Evolutionary conservation across 1,140 invertebrate species (phyloP).

Genomic region (Sycobia sp.): DNA sequence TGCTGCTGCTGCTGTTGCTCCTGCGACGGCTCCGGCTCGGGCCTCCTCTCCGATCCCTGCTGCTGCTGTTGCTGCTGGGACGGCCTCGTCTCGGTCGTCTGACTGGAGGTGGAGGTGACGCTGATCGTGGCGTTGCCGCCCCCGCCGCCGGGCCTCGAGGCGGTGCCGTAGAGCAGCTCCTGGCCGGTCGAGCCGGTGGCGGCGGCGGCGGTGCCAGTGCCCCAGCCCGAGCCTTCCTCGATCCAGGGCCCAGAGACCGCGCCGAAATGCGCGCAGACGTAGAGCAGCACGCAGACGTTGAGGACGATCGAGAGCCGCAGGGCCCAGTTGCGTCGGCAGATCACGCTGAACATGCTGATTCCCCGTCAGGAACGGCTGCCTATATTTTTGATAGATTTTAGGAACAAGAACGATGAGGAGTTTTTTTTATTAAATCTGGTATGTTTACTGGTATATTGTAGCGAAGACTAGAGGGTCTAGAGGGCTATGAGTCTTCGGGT

Average conservation of each 20-base stretch:
- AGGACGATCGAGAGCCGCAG: slow-evolving; percentile 75
- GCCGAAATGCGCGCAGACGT: slow-evolving; percentile 67
- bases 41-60: background rate
- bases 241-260: slow-evolving; percentile 56
- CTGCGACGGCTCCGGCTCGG: background rate
- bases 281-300: slow-evolving; percentile 73
- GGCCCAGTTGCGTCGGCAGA: slow-evolving; percentile 71
- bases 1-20: too few relatives aligned
- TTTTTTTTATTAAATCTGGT: too few relatives aligned
- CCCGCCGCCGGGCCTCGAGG: background rate
- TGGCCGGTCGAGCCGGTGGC: background rate
- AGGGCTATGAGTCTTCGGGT: too few relatives aligned
- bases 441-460: too few relatives aligned
- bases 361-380: slow-evolving; percentile 4
- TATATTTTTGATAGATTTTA: too few relatives aligned
- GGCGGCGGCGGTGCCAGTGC: slow-evolving; percentile 41
- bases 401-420: too few relatives aligned
- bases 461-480: too few relatives aligned
- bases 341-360: slow-evolving; percentile 47
- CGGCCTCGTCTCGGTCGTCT: too few relatives aligned
- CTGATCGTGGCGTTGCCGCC: background rate
- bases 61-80: background rate
- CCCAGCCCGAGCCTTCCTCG: slow-evolving; percentile 50
- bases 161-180: slow-evolving; percentile 26
- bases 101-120: too few relatives aligned